Percentiles rank a stretch among this genome's conserved stretches.
phyloP scores from a whole-genome alignment of 2,888 invertebrate genomes.

The Pecten maximus region DNA sequence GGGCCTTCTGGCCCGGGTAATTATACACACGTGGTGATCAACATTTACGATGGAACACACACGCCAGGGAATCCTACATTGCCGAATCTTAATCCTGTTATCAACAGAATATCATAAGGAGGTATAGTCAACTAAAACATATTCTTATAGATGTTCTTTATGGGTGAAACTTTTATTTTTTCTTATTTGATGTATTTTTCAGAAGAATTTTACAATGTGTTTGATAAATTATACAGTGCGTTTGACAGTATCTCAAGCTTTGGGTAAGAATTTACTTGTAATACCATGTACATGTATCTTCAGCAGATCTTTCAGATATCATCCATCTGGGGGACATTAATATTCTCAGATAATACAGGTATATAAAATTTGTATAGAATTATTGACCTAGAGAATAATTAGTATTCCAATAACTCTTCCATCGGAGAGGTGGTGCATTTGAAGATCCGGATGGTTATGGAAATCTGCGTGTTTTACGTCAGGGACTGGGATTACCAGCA shows the following conservation, averaged over 20 bases:
- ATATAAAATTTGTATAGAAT: background rate
- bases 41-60: background rate
- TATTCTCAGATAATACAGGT: background rate
- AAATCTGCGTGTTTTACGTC: background rate
- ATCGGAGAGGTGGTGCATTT: background rate
- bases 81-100: background rate
- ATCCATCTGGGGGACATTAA: background rate
- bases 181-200: slow-evolving; percentile 1
- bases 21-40: slow-evolving; percentile 17
- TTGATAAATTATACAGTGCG: background rate
- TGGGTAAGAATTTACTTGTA: background rate
- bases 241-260: background rate
- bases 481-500: background rate
- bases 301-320: background rate
- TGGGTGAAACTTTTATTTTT: background rate
- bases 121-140: background rate
- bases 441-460: background rate
- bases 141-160: background rate
- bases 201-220: background rate
- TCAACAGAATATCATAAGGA: background rate
- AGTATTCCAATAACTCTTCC: background rate
- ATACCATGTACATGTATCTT: too few relatives aligned
- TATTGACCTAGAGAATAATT: background rate
- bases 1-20: slow-evolving; percentile 18
- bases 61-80: background rate